phyloP scores from a whole-genome alignment of 2,888 invertebrate genomes.

The Sphaeridia pumilis region DNA sequence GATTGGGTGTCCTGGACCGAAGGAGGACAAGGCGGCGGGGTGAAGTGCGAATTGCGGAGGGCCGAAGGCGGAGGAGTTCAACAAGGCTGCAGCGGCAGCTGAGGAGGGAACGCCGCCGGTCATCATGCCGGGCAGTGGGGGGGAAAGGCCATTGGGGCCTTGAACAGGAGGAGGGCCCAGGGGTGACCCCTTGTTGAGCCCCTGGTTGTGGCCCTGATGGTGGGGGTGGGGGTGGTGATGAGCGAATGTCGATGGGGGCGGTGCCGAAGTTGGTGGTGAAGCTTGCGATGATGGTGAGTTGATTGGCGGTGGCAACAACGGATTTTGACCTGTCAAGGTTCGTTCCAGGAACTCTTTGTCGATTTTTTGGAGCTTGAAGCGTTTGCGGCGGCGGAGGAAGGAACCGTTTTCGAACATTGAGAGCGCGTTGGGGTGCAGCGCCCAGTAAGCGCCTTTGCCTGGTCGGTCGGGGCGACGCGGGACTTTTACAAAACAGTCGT shows the following conservation, averaged over 20 bases:
- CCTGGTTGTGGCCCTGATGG: not conserved
- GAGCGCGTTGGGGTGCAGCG: conserved; percentile 62
- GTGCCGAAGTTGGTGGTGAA: too few species aligned
- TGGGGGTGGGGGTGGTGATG: too few species aligned
- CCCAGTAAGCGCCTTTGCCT: conserved; percentile 77
- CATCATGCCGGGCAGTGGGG: conserved; percentile 33
- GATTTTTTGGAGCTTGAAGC: conserved; percentile 69
- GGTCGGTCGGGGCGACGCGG: conserved; percentile 65
- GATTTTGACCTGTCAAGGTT: conserved; percentile 20
- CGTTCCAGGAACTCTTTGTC: conserved; percentile 45
- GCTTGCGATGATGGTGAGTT: too few species aligned
- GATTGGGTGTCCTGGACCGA: conserved; percentile 22
- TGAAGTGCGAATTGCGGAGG: conserved; percentile 10
- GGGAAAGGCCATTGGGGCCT: too few species aligned
- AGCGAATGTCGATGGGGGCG: too few species aligned
- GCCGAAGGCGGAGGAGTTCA: conserved; percentile 8
- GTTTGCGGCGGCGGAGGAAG: conserved; percentile 61
- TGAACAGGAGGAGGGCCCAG: too few species aligned
- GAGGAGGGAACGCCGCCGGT: too few species aligned
- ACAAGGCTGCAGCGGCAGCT: conserved; percentile 3
- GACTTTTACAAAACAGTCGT: conserved; percentile 91
- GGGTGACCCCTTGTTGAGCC: conserved; percentile 4
- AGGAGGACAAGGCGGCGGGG: conserved; percentile 10
- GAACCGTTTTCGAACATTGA: conserved; percentile 85
- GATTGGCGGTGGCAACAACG: too few species aligned